These are phyloP conservation scores for Drosophila borealis DNA, from an alignment of 2,888 invertebrate genomes.

Conservation along the genomic window DNA sequence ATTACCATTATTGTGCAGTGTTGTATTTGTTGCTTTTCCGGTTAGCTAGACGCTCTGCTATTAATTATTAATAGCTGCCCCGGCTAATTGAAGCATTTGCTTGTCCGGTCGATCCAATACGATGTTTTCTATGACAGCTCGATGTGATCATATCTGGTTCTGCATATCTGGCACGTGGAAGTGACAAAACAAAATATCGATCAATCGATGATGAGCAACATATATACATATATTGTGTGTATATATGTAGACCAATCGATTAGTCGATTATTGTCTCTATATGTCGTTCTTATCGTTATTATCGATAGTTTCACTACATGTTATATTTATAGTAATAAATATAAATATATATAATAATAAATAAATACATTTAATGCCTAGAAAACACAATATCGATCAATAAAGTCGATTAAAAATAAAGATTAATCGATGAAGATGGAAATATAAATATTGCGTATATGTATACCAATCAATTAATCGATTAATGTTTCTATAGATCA, in stretches of 20 bases:
- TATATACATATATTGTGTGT: background rate
- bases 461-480: too few relatives aligned
- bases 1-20: conserved; percentile 55
- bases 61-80: conserved; percentile 60
- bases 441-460: too few relatives aligned
- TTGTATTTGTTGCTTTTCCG: conserved; percentile 59
- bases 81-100: conserved; percentile 57
- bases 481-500: too few relatives aligned
- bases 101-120: conserved; percentile 25
- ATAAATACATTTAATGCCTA: too few relatives aligned
- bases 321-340: too few relatives aligned
- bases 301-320: too few relatives aligned
- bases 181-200: background rate
- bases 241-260: background rate
- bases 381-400: too few relatives aligned
- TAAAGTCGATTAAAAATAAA: too few relatives aligned
- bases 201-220: background rate
- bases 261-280: background rate
- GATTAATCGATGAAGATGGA: too few relatives aligned
- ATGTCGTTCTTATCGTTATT: too few relatives aligned
- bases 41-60: conserved; percentile 50
- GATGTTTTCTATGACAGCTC: conserved; percentile 14
- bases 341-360: too few relatives aligned
- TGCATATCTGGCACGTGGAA: conserved; percentile 2
- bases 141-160: conserved; percentile 16